These are phyloP conservation scores for Penaeus chinensis DNA, from an alignment of 1,140 invertebrate species.

Conservation along the genomic window DNA sequence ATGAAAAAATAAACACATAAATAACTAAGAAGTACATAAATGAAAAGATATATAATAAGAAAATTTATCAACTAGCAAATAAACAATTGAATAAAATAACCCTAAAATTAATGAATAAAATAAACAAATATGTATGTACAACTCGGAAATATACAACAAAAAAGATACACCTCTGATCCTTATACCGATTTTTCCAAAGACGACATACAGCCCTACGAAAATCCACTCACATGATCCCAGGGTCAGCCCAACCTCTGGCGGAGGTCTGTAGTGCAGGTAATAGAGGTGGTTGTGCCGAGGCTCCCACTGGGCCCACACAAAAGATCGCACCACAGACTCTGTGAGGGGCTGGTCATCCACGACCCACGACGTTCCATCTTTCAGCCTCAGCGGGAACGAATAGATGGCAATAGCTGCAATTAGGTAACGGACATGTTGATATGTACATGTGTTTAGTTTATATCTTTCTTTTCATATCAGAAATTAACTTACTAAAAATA, in stretches of 20 bases:
- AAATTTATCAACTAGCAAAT: too few relatives aligned
- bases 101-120: too few relatives aligned
- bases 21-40: too few relatives aligned
- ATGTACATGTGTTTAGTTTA: background rate
- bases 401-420: conserved; percentile 58
- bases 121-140: too few relatives aligned
- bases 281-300: conserved; percentile 80
- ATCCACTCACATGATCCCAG: conserved; percentile 39
- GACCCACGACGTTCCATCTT: conserved; percentile 48
- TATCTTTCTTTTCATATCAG: background rate
- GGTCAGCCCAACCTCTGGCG: conserved; percentile 65
- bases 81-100: too few relatives aligned
- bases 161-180: too few relatives aligned
- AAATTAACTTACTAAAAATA: too few relatives aligned
- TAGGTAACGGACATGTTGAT: too few relatives aligned
- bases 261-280: conserved; percentile 81
- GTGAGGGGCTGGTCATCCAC: conserved; percentile 65
- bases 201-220: background rate
- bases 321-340: conserved; percentile 75
- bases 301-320: conserved; percentile 87
- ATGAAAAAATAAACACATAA: too few relatives aligned
- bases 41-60: too few relatives aligned
- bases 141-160: too few relatives aligned
- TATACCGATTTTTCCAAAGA: too few relatives aligned
- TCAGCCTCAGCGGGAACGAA: conserved; percentile 65